A percentile compares a stretch with the other conserved stretches of the same genome.
Conservation (phyloP, 2,113 vertebrate genomes). For the Mirza zaza region DNA sequence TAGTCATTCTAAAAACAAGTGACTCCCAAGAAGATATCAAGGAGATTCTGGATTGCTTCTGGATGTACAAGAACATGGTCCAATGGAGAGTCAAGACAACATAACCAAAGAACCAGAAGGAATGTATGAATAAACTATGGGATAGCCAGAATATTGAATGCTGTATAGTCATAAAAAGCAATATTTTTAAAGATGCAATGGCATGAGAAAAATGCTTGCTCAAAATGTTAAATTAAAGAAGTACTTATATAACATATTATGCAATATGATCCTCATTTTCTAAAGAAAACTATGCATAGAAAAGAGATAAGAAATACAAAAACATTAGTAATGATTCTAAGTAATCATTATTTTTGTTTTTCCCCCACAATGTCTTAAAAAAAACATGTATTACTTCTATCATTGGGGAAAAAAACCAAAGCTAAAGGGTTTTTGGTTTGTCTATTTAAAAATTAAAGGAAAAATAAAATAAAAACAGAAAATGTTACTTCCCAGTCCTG, state of each 20-base stretch:
- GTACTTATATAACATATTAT: neutral
- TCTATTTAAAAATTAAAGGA: constrained; percentile 36
- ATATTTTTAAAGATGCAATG: neutral
- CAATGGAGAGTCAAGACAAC: neutral
- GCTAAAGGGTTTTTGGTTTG: neutral
- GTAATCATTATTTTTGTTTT: neutral
- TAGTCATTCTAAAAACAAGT: neutral
- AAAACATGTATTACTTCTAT: neutral
- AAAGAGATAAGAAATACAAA: constrained; percentile 12
- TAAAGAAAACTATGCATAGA: constrained; percentile 1
- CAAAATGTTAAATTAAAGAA: constrained; percentile 14
- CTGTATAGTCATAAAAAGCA: neutral
- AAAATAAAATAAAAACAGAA: neutral
- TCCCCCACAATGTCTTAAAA: neutral
- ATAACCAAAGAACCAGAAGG: neutral
- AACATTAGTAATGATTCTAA: constrained; percentile 6
- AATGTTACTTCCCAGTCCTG: neutral
- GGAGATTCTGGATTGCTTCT: neutral
- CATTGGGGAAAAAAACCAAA: neutral
- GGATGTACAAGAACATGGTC: neutral
- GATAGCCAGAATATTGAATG: neutral
- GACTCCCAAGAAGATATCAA: neutral
- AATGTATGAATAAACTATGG: neutral
- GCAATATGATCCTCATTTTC: constrained; percentile 4
- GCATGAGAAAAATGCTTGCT: neutral